These are phyloP conservation scores for Oreotrochilus melanogaster DNA, from an alignment of 2,113 vertebrate genomes.

Conservation along the genomic window DNA sequence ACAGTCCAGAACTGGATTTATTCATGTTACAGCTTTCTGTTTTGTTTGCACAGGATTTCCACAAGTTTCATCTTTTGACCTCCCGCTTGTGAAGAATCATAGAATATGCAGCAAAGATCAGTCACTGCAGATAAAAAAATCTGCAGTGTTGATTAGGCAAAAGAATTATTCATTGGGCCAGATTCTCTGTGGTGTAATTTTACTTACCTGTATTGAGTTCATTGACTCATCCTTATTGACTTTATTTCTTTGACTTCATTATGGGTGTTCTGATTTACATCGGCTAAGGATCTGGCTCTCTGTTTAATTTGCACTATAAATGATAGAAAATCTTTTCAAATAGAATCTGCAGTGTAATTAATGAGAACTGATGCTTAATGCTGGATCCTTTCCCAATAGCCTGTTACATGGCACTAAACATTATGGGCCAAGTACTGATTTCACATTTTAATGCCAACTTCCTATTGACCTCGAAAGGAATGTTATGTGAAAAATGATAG, in stretches of 20 bases:
- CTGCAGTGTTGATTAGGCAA: constrained; percentile 10
- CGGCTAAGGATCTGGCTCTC: constrained; percentile 38
- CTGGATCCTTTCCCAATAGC: constrained; percentile 53
- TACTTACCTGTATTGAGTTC: constrained; percentile 15
- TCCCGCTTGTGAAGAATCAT: not conserved
- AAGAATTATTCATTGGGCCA: constrained; percentile 37
- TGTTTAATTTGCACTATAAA: constrained; percentile 38
- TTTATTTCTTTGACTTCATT: constrained; percentile 38
- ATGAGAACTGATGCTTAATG: constrained; percentile 33
- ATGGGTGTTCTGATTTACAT: not conserved
- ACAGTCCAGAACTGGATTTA: not conserved
- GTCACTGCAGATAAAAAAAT: constrained; percentile 29
- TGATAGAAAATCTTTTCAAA: constrained; percentile 61
- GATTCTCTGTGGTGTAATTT: constrained; percentile 22
- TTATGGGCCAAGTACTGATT: constrained; percentile 49
- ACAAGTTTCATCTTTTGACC: constrained; percentile 15
- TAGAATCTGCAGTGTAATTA: constrained; percentile 55
- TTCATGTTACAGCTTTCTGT: not conserved
- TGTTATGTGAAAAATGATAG: constrained; percentile 27
- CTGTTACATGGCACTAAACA: constrained; percentile 16
- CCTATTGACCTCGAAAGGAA: constrained; percentile 42
- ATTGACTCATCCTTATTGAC: constrained; percentile 49
- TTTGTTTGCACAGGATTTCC: not conserved
- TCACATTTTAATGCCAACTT: constrained; percentile 35
- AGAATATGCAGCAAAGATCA: constrained; percentile 5